Percentiles rank a stretch among this genome's conserved stretches.
phyloP scores from a whole-genome alignment of 1,140 invertebrate species.

The Atta cephalotes region DNA sequence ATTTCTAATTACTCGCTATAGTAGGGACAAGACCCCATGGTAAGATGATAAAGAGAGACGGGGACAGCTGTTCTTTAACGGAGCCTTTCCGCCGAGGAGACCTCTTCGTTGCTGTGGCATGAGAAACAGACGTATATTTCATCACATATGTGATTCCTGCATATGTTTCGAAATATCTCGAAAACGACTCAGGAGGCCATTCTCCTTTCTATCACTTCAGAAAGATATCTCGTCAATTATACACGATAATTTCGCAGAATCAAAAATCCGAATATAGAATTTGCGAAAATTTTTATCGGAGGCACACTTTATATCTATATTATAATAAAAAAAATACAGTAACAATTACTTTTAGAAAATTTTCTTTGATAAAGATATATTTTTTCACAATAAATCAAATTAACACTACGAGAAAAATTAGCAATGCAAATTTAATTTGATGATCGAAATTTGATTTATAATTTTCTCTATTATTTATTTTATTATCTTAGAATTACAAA shows the following conservation, averaged over 20 bases:
- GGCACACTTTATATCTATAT: not conserved
- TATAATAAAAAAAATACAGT: not conserved
- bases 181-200: not conserved
- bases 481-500: not conserved
- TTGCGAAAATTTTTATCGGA: not conserved
- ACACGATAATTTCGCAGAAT: not conserved
- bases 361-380: not conserved
- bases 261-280: not conserved
- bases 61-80: slow-evolving; percentile 69
- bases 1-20: slow-evolving; percentile 39
- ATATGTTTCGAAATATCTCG: slow-evolving; percentile 46
- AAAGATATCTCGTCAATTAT: slow-evolving; percentile 33
- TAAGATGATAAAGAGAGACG: slow-evolving; percentile 64
- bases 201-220: not conserved
- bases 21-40: slow-evolving; percentile 65
- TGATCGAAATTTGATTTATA: not conserved
- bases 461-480: not conserved
- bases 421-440: not conserved
- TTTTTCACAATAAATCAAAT: not conserved
- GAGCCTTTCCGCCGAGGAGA: slow-evolving; percentile 59
- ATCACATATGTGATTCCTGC: slow-evolving; percentile 44
- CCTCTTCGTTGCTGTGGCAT: slow-evolving; percentile 65
- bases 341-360: not conserved
- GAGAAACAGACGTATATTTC: slow-evolving; percentile 56
- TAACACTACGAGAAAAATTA: not conserved